Evolutionary conservation across 2,797 vertebrate species (phyloP).

Genomic region (Coregonus suidteri): DNA sequence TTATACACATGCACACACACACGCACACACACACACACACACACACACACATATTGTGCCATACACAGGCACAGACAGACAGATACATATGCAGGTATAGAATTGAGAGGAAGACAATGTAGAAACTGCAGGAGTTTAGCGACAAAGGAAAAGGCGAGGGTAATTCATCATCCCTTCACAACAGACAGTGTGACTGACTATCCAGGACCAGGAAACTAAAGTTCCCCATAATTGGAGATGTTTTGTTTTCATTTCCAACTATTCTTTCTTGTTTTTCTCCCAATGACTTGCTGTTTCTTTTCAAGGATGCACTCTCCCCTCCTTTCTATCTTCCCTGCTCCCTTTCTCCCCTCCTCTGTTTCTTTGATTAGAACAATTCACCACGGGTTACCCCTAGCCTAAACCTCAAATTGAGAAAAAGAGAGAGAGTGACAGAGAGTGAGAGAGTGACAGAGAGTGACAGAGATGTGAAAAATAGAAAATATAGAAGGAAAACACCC

Average conservation of each 20-base stretch:
- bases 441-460: slow-evolving; percentile 34
- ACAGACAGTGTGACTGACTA: slow-evolving; percentile 72
- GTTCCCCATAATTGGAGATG: slow-evolving; percentile 72
- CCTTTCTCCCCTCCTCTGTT: slow-evolving; percentile 18
- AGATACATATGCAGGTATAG: slow-evolving; percentile 8
- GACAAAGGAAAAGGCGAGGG: slow-evolving; percentile 62
- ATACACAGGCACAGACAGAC: too few relatives aligned
- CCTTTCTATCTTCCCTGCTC: slow-evolving; percentile 18
- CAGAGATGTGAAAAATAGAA: slow-evolving; percentile 29
- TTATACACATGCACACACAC: neutral
- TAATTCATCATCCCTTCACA: slow-evolving; percentile 76
- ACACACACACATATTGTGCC: neutral
- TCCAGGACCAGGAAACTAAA: slow-evolving; percentile 70
- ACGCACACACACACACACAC: slow-evolving; percentile 3
- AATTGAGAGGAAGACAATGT: slow-evolving; percentile 66
- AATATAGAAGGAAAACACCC: slow-evolving; percentile 42
- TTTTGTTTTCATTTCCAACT: slow-evolving; percentile 56
- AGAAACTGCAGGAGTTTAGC: slow-evolving; percentile 67
- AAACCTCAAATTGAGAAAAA: slow-evolving; percentile 48
- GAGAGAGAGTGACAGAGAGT: slow-evolving; percentile 16
- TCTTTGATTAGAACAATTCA: slow-evolving; percentile 74
- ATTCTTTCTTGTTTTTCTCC: slow-evolving; percentile 46
- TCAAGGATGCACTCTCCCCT: slow-evolving; percentile 45
- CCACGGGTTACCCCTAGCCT: slow-evolving; percentile 55
- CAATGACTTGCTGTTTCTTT: slow-evolving; percentile 58